Conservation (phyloP, 2,888 invertebrate species). For the Heliconius ismenius region DNA sequence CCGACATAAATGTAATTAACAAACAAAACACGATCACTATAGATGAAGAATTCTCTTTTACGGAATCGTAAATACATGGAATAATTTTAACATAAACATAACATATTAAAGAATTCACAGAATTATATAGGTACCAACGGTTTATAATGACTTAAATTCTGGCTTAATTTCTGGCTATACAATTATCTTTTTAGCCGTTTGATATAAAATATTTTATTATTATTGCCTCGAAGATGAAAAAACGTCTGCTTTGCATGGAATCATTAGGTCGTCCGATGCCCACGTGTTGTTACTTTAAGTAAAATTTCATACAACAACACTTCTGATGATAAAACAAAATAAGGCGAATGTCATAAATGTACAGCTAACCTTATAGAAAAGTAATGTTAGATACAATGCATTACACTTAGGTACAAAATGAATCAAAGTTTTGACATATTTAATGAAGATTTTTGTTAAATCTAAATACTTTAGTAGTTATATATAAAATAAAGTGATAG, state of each 20-base stretch:
- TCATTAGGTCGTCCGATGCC: not conserved
- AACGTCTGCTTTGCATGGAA: not conserved
- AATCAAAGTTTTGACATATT: not conserved
- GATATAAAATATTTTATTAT: not conserved
- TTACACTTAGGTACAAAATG: not conserved
- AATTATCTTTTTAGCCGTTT: too few species aligned
- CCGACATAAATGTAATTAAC: slow-evolving; percentile 41
- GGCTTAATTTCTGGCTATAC: not conserved
- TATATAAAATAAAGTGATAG: slow-evolving; percentile 35
- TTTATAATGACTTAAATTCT: not conserved
- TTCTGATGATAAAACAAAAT: not conserved
- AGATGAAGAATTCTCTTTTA: slow-evolving; percentile 44
- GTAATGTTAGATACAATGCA: not conserved
- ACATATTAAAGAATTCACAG: slow-evolving; percentile 30
- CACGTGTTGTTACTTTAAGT: not conserved
- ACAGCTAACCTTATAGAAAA: too few species aligned
- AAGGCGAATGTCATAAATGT: too few species aligned
- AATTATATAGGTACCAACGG: slow-evolving; percentile 8
- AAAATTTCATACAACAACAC: not conserved
- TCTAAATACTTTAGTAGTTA: slow-evolving; percentile 25
- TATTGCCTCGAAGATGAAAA: not conserved
- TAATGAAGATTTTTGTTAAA: not conserved
- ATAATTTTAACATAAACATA: slow-evolving; percentile 38
- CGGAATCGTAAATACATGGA: slow-evolving; percentile 42
- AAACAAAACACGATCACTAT: slow-evolving; percentile 40